Percentiles rank a stretch among this genome's conserved stretches.
These are phyloP conservation scores for Pseudococcus viburni DNA, from an alignment of 2,888 invertebrate species.

Conservation along the genomic window DNA sequence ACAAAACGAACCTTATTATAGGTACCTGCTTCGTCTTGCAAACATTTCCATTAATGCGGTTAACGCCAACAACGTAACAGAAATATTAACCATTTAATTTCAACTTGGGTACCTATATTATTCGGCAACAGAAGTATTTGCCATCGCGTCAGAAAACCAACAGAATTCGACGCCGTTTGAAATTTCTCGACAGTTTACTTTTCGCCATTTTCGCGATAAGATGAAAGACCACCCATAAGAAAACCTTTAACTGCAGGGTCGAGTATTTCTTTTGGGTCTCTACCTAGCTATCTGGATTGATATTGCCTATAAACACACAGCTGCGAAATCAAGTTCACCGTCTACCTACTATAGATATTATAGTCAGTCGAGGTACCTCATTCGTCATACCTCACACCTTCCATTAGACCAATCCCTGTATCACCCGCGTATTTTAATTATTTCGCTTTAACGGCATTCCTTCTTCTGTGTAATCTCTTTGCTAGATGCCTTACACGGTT, in stretches of 20 bases:
- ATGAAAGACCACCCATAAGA: background rate
- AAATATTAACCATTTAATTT: background rate
- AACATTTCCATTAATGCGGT: background rate
- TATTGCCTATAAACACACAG: background rate
- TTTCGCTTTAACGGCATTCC: background rate
- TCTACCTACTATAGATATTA: background rate
- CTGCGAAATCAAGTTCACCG: no score
- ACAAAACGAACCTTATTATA: background rate
- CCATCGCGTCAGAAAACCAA: background rate
- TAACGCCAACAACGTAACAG: background rate
- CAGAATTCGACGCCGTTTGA: background rate
- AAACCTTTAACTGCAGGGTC: background rate
- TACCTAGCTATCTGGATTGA: background rate
- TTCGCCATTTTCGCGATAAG: background rate
- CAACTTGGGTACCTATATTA: background rate
- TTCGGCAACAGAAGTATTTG: background rate
- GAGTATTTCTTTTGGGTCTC: background rate
- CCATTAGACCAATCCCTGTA: background rate
- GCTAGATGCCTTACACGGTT: background rate
- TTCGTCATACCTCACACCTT: background rate
- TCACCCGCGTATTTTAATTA: background rate
- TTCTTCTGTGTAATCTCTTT: background rate
- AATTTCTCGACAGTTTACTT: background rate
- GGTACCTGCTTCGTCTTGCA: background rate
- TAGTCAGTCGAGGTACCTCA: no score